Evolutionary conservation across 1,140 invertebrate species (phyloP).

Genomic region (Penaeus chinensis): DNA sequence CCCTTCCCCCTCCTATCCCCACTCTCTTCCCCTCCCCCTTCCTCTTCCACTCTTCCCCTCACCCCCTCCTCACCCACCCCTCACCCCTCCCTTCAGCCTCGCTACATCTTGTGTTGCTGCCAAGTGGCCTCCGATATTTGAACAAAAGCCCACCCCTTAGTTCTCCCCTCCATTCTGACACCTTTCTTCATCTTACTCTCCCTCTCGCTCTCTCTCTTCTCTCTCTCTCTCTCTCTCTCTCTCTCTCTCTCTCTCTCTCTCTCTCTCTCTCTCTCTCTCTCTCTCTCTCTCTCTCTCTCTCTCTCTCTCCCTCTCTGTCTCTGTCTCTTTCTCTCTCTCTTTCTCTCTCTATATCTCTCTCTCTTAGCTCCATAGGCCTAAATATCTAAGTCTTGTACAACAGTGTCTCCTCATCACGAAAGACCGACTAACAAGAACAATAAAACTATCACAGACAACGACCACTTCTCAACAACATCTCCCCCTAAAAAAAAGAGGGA

Average conservation of each 20-base stretch:
- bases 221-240: not conserved
- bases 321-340: constrained; percentile 1
- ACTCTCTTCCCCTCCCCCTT: no score
- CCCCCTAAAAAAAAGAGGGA: no score
- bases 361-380: not conserved
- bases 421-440: no score
- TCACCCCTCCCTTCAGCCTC: not conserved
- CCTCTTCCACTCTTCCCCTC: no score
- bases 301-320: not conserved
- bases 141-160: not conserved
- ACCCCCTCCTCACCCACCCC: no score
- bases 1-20: not conserved
- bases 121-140: not conserved
- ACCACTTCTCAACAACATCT: no score
- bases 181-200: not conserved
- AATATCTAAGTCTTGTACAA: no score
- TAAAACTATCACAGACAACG: no score
- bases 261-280: not conserved
- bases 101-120: not conserved
- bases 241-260: not conserved
- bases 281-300: not conserved
- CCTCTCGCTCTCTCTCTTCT: not conserved
- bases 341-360: not conserved
- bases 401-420: no score
- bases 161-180: not conserved